Percentiles rank a stretch among this genome's conserved stretches.
These are phyloP conservation scores for Cryptocheilus praepositus DNA, from an alignment of 2,888 invertebrate species.

Conservation along the genomic window DNA sequence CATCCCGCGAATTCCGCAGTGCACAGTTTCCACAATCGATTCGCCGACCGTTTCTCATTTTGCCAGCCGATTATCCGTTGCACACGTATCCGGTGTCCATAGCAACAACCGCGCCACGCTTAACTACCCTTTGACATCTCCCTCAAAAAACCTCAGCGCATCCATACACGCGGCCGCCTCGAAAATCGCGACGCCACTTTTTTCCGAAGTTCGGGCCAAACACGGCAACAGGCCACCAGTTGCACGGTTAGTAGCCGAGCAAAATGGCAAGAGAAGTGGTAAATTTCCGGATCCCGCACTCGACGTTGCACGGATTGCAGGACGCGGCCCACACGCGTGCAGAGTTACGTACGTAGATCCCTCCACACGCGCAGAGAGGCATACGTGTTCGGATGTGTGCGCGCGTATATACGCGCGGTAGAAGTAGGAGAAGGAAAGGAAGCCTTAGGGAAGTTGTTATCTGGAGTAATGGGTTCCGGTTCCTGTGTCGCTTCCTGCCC, in stretches of 20 bases:
- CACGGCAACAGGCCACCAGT: conserved; percentile 58
- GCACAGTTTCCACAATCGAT: too few relatives aligned
- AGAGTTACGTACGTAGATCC: conserved; percentile 28
- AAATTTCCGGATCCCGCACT: conserved; percentile 62
- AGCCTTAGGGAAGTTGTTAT: conserved; percentile 64
- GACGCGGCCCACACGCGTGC: conserved; percentile 1
- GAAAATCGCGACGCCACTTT: conserved; percentile 8
- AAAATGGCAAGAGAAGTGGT: conserved; percentile 58
- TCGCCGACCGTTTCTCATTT: too few relatives aligned
- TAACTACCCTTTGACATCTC: neutral
- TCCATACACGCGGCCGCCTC: neutral
- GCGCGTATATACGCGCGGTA: conserved; percentile 9
- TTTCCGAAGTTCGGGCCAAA: conserved; percentile 3
- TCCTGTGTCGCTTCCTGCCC: conserved; percentile 60
- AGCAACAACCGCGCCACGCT: too few relatives aligned
- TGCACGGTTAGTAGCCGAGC: conserved; percentile 52
- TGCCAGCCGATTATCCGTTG: too few relatives aligned
- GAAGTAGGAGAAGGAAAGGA: conserved; percentile 64
- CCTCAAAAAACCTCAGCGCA: neutral
- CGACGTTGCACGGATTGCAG: conserved; percentile 23
- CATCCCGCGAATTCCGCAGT: too few relatives aligned
- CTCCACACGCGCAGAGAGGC: neutral
- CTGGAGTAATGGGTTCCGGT: conserved; percentile 66
- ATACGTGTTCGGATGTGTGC: neutral
- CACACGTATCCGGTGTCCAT: too few relatives aligned